Evolutionary conservation across 1,140 invertebrate genomes (phyloP).

Genomic region (Aphaenogaster floridana): DNA sequence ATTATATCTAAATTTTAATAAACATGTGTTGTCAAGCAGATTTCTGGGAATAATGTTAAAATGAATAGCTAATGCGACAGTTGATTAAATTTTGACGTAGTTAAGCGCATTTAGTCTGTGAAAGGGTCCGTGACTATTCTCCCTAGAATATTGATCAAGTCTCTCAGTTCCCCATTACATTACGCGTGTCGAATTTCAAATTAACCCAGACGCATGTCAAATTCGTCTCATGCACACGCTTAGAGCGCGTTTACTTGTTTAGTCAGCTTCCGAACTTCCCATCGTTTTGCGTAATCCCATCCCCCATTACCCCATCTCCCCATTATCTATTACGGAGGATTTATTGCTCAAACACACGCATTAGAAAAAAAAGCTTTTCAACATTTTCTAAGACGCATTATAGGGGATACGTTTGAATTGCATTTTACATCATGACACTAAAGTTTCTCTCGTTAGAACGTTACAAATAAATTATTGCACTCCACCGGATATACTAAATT

Average conservation of each 20-base stretch:
- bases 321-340: conserved; percentile 1
- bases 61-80: conserved; percentile 30
- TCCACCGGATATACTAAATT: not conserved
- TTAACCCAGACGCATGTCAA: conserved; percentile 42
- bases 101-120: conserved; percentile 13
- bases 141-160: conserved; percentile 49
- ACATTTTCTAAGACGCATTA: not conserved
- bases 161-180: conserved; percentile 33
- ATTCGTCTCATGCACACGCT: conserved; percentile 44
- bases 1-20: not conserved
- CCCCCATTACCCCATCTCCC: not conserved
- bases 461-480: not conserved
- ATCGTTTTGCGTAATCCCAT: conserved; percentile 23
- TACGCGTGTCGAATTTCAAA: conserved; percentile 60
- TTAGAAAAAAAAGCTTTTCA: not conserved
- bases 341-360: not conserved
- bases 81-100: conserved; percentile 42
- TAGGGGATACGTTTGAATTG: not conserved
- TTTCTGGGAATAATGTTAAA: not conserved
- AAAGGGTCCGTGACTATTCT: conserved; percentile 31
- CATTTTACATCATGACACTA: not conserved
- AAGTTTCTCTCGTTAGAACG: not conserved
- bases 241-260: conserved; percentile 48
- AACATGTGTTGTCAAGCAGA: not conserved
- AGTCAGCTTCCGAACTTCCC: conserved; percentile 49